Evolutionary conservation across 2,797 vertebrate genomes (phyloP).

Genomic region (Dromococcyx pavoninus): DNA sequence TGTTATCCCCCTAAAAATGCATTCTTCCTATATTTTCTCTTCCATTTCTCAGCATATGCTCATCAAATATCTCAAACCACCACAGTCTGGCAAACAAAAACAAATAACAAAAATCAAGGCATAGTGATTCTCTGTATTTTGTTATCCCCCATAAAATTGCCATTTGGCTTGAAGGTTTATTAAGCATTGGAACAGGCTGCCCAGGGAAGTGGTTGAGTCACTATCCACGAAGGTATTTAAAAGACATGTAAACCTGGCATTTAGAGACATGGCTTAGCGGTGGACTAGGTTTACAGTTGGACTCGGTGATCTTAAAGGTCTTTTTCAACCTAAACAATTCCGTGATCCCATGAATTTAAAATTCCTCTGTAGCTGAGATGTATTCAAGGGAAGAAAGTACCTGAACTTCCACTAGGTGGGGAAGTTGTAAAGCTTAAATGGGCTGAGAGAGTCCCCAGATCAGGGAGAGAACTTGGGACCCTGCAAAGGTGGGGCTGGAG

Average conservation of each 20-base stretch:
- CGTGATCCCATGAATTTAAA: not conserved
- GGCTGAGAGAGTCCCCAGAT: not conserved
- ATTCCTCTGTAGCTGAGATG: not conserved
- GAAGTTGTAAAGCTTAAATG: conserved; percentile 60
- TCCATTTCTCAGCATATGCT: not conserved
- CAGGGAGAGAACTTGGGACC: not conserved
- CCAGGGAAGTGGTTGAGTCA: too few species aligned
- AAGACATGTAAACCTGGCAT: too few species aligned
- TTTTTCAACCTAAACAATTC: too few species aligned
- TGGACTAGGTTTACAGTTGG: too few species aligned
- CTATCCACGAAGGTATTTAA: too few species aligned
- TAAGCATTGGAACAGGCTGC: not conserved
- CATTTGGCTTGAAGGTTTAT: not conserved
- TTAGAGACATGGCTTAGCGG: too few species aligned
- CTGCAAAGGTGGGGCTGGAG: not conserved
- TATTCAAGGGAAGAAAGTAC: not conserved
- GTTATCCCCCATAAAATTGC: not conserved
- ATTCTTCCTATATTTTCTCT: not conserved
- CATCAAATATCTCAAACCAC: not conserved
- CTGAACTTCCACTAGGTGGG: conserved; percentile 68
- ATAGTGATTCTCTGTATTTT: accelerated
- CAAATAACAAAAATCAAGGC: not conserved
- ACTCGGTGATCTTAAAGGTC: too few species aligned
- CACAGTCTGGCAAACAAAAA: not conserved
- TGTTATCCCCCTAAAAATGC: too few species aligned